Percentiles rank a stretch among this genome's conserved stretches.
Conservation (phyloP, 2,797 vertebrate species). For the Protosalanx chinensis region DNA sequence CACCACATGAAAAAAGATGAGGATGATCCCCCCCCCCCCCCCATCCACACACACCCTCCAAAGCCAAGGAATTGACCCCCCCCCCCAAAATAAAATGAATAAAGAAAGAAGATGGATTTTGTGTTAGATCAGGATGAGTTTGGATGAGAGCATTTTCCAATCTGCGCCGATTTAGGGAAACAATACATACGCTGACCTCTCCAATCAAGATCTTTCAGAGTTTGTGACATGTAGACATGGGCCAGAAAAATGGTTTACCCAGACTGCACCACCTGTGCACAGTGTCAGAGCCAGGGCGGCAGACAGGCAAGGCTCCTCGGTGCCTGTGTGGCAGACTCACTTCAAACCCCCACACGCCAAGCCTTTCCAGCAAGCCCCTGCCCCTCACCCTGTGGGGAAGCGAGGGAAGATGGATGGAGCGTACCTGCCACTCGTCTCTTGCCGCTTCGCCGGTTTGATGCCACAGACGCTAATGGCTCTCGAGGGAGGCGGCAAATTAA, state of each 20-base stretch:
- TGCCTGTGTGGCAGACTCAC: conserved; percentile 34
- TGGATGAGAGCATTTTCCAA: conserved; percentile 19
- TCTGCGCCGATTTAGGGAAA: conserved; percentile 26
- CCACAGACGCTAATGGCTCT: conserved; percentile 87
- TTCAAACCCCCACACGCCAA: conserved; percentile 25
- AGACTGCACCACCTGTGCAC: conserved; percentile 4
- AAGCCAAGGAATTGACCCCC: conserved; percentile 47
- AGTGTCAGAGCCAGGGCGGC: not conserved
- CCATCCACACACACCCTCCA: not conserved
- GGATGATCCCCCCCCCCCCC: conserved; percentile 29
- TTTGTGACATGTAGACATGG: not conserved
- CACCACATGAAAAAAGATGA: conserved; percentile 52
- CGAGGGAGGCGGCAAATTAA: conserved; percentile 87
- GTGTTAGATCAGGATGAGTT: conserved; percentile 27
- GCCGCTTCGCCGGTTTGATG: conserved; percentile 79
- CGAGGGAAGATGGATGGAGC: conserved; percentile 56
- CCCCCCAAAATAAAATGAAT: conserved; percentile 32
- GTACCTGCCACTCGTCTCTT: conserved; percentile 80
- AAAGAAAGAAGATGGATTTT: conserved; percentile 37
- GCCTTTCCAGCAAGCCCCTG: conserved; percentile 13
- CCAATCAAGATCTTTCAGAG: conserved; percentile 26
- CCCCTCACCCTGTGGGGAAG: conserved; percentile 27
- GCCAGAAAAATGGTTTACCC: conserved; percentile 14
- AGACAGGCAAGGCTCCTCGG: not conserved
- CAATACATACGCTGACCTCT: conserved; percentile 17